Conservation (phyloP, 2,113 vertebrate species). For the Pachypanchax playfairii region DNA sequence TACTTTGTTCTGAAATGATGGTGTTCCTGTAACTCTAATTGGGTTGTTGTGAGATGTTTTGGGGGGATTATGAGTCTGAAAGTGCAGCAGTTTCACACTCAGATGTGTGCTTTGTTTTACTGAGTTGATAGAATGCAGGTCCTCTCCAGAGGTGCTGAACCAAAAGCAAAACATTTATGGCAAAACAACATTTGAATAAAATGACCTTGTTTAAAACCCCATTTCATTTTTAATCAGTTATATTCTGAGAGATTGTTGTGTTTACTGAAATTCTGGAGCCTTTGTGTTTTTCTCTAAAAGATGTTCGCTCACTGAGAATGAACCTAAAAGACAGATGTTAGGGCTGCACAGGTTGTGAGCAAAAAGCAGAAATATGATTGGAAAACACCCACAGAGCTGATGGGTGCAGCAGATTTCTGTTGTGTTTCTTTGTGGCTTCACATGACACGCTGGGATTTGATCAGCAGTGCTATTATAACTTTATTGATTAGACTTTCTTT, state of each 20-base stretch:
- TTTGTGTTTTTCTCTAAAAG: neutral
- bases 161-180: too few species aligned
- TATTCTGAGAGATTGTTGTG: neutral
- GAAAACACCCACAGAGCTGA: neutral
- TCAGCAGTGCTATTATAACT: neutral
- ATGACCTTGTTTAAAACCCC: too few species aligned
- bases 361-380: neutral
- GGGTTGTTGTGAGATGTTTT: neutral
- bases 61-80: too few species aligned
- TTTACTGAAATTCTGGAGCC: neutral
- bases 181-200: too few species aligned
- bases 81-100: neutral
- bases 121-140: neutral
- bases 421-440: neutral
- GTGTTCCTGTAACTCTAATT: neutral
- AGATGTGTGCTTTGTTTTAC: neutral
- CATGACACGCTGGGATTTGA: neutral
- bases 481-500: conserved; percentile 15
- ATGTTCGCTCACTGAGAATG: neutral
- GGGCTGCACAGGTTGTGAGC: neutral
- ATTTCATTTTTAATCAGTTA: too few species aligned
- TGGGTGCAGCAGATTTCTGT: neutral
- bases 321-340: neutral
- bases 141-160: neutral
- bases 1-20: neutral